Base-by-base conservation (phyloP, 2,888 invertebrate genomes). In the Sympetrum striolatum region DNA sequence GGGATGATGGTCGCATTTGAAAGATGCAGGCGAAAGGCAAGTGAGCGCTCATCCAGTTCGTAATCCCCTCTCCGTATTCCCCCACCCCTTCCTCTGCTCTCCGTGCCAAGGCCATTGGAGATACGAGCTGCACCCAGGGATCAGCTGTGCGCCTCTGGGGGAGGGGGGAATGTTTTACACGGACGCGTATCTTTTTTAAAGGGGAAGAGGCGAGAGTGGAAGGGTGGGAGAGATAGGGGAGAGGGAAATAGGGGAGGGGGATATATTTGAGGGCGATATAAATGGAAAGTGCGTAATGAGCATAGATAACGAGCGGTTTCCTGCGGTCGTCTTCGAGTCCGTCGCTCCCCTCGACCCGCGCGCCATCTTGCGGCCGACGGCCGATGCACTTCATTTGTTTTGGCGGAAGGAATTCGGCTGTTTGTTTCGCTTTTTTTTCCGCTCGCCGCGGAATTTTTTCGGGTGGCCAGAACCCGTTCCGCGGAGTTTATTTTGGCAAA, bases 91-190 rank as follows among this genome's bases (percentile, higher is more conserved):
- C 22, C 4, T 37, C 60, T 1, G 22, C 37, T 60, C 58, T 86
- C 86, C 86, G 86, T 86, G 58, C 86, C 86, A 86, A 86, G 86
- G 86, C 86, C 86, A 86, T 60, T 10, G 60, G 86, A 82, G 82
- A 82, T 82, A 82, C 82, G 82, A 86, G 60, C 86, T 86, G 86
- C 60, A 82, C 82, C 82, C 31, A 37, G n/a, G 35, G 31, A 58
- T 86, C 86, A 86, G 86, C 86, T 86, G 86, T 86, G 73, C 10
- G n/a, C n/a, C 22, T 82, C 82, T 31, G 22, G 86, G 22, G 60
- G 1, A 58, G 86, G 31, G 86, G 35, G 60, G 39, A 58, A 58
- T 31, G 86, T 25, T 86, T 37, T n/a, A 73, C 73, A 73, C 31
- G 73, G 12, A 10, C 73, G 73, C 73, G 60, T 60, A 60, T 60